Conservation (phyloP, 1,140 invertebrate species). For the Ptiloglossa arizonensis region DNA sequence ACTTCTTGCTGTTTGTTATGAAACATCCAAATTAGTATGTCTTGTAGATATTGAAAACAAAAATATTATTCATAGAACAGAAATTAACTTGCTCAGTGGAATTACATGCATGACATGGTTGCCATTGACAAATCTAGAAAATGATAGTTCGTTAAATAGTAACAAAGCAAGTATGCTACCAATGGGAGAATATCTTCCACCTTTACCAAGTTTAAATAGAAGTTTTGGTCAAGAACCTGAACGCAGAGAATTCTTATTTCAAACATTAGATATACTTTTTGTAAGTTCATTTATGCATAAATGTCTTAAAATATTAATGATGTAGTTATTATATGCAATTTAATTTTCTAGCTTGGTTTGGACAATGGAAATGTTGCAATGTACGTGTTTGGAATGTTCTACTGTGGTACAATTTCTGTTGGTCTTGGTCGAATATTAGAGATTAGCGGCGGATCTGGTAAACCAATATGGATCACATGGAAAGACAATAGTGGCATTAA, state of each 20-base stretch:
- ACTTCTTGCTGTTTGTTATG: conserved; percentile 87
- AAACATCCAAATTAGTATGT: conserved; percentile 81
- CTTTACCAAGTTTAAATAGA: conserved; percentile 84
- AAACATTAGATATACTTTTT: conserved; percentile 76
- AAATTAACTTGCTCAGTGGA: conserved; percentile 82
- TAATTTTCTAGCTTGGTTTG: conserved; percentile 89
- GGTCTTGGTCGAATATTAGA: conserved; percentile 73
- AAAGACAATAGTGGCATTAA: conserved; percentile 66
- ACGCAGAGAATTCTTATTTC: conserved; percentile 76
- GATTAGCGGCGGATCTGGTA: conserved; percentile 71
- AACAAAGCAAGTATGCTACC: conserved; percentile 65
- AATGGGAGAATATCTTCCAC: conserved; percentile 80
- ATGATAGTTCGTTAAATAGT: conserved; percentile 32
- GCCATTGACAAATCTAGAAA: conserved; percentile 67
- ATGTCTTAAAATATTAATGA: neutral
- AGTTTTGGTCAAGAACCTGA: conserved; percentile 81
- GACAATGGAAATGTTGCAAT: conserved; percentile 88
- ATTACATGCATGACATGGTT: conserved; percentile 85
- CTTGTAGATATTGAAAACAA: conserved; percentile 95
- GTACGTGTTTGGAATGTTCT: conserved; percentile 92
- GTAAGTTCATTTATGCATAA: conserved; percentile 64
- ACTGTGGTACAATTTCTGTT: conserved; percentile 88
- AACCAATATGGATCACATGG: conserved; percentile 76
- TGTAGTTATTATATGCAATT: conserved; percentile 22
- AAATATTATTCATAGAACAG: conserved; percentile 88